Evolutionary conservation across 2,113 vertebrate species (phyloP).

Genomic region (Aspidoscelis tigris): DNA sequence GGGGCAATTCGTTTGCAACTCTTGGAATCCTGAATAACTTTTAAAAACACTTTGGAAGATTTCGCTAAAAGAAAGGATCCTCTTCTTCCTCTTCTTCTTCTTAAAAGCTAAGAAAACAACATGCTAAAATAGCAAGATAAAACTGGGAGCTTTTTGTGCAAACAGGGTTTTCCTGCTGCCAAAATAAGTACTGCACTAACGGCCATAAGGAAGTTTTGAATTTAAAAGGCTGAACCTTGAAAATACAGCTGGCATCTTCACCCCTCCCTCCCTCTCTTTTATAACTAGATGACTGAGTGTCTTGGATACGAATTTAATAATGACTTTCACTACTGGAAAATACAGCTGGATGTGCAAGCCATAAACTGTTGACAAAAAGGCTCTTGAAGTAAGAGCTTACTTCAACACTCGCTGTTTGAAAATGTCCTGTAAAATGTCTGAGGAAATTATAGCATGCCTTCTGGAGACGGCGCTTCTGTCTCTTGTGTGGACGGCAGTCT

Average conservation of each 20-base stretch:
- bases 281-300: constrained; percentile 9
- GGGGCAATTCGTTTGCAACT: background rate
- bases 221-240: constrained; percentile 16
- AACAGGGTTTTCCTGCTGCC: constrained; percentile 7
- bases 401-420: background rate
- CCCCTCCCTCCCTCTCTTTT: constrained; percentile 23
- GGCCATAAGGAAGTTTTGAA: constrained; percentile 7
- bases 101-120: background rate
- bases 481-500: background rate
- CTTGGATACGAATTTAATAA: constrained; percentile 4
- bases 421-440: background rate
- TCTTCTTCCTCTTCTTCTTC: background rate
- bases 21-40: background rate
- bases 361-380: constrained; percentile 25
- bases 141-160: constrained; percentile 28
- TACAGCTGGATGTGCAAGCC: background rate
- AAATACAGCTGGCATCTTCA: constrained; percentile 8
- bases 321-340: constrained; percentile 42
- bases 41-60: background rate
- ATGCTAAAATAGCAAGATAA: constrained; percentile 32
- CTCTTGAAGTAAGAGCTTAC: constrained; percentile 12
- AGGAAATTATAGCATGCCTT: constrained; percentile 28
- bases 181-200: constrained; percentile 4
- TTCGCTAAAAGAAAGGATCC: background rate
- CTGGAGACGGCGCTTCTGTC: constrained; percentile 27